Base-by-base conservation (phyloP, 2,113 vertebrate genomes). In the Hyla sarda region DNA sequence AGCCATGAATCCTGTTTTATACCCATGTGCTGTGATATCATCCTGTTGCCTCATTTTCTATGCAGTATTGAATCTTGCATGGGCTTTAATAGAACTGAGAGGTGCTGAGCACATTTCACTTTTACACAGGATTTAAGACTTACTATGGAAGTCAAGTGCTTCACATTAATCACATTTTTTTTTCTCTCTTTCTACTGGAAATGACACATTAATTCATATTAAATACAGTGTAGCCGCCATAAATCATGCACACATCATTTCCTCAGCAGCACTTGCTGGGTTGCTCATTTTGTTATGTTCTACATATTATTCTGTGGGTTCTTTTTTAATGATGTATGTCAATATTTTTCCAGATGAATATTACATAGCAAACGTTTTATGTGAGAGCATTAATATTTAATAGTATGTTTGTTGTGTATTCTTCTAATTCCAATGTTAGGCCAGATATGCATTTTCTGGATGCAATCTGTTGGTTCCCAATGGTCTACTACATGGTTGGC, bases 401-500 rank as follows among this genome's bases (percentile, higher is more conserved):
- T 32, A 30, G 48, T 54, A 32, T 77, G 48, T 54, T 77, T 77
- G 28, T 77, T 9, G 12, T 77, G 16, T 77, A 25, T 45, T 94
- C 94, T 95, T 95, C 91, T 94, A 90, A 94, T 90, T 92, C 90
- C 90, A 91, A 93, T 92, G 92, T 80, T 92, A 99, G 98, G 93
- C 98, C 98, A 92, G 97, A 99, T 94, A 96, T 97, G 93, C 97
- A 99, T 94, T 99, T 99, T 94, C 95, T 99, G 92, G 98, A 99
- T 95, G 98, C 97, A 90, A 99, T 99, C 92, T 99, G 97, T 94
- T 98, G 97, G 94, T 99, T 99, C 91, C 97, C 98, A 87, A 98
- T 99, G 97, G 98, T 99, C 91, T 98, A 98, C 96, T 99, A 98
- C 94, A 98, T 99, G 97, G 96, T 96, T 88, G 98, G 97, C 91